Evolutionary conservation across 2,888 invertebrate species (phyloP).

Genomic region (Dasysyrphus albostriatus): DNA sequence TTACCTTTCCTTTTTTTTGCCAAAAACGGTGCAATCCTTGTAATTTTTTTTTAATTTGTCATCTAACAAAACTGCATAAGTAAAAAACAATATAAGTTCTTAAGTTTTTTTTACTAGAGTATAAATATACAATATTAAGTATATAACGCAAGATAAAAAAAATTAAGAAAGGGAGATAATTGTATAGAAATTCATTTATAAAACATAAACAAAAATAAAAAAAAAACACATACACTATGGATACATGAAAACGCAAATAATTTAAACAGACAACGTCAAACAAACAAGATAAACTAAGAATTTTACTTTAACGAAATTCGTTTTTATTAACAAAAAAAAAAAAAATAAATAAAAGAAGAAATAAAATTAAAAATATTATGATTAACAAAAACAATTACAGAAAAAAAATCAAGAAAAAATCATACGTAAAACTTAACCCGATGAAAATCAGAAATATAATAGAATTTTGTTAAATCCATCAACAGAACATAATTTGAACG

Average conservation of each 20-base stretch:
- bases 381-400: constrained; percentile 26
- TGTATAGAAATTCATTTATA: constrained; percentile 66
- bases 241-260: constrained; percentile 64
- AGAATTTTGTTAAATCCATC: constrained; percentile 73
- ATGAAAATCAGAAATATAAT: constrained; percentile 65
- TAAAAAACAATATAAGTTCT: constrained; percentile 37
- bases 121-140: constrained; percentile 37
- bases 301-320: constrained; percentile 68
- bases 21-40: constrained; percentile 40
- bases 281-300: constrained; percentile 46
- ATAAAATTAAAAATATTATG: constrained; percentile 39
- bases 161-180: constrained; percentile 43
- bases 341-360: constrained; percentile 50
- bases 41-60: constrained; percentile 37
- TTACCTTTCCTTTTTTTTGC: constrained; percentile 4
- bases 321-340: constrained; percentile 74
- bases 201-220: constrained; percentile 38
- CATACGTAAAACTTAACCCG: constrained; percentile 66
- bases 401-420: constrained; percentile 34
- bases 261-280: constrained; percentile 39
- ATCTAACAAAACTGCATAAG: constrained; percentile 50
- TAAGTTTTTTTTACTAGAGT: constrained; percentile 38
- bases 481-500: constrained; percentile 53
- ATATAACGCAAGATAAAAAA: constrained; percentile 43
- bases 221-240: constrained; percentile 55